Conservation (phyloP, 2,797 vertebrate species). For the Mus caroli region DNA sequence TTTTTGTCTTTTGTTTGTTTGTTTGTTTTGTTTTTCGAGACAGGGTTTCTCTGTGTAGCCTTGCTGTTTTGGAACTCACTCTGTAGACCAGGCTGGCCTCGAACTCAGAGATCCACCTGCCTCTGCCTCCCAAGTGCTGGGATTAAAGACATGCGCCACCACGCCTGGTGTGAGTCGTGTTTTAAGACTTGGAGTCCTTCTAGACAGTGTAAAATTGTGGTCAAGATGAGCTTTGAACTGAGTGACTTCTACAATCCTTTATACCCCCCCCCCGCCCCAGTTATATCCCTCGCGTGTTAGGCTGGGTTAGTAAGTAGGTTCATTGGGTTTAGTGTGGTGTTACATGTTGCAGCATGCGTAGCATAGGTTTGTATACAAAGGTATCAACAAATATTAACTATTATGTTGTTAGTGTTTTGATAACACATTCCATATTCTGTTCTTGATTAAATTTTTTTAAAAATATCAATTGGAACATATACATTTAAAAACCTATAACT, state of each 20-base stretch:
- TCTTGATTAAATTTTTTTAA: slow-evolving; percentile 1
- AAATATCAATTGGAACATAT: not conserved
- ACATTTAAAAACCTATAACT: not conserved
- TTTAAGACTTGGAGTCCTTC: not conserved
- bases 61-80: no score
- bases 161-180: not conserved
- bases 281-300: not conserved
- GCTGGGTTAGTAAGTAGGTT: not conserved
- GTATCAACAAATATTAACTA: slow-evolving; percentile 22
- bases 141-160: no score
- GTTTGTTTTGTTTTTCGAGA: no score
- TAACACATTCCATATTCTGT: not conserved
- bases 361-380: not conserved
- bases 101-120: no score
- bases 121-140: no score
- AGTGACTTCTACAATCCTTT: no score
- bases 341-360: not conserved
- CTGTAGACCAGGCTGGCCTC: no score
- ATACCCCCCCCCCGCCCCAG: fast-evolving
- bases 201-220: not conserved
- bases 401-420: not conserved
- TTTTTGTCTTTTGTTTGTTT: no score
- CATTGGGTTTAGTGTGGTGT: not conserved
- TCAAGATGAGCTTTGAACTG: not conserved
- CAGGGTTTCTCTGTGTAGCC: no score